These are phyloP conservation scores for Alcedo atthis DNA, from an alignment of 2,797 vertebrate species.

Conservation along the genomic window DNA sequence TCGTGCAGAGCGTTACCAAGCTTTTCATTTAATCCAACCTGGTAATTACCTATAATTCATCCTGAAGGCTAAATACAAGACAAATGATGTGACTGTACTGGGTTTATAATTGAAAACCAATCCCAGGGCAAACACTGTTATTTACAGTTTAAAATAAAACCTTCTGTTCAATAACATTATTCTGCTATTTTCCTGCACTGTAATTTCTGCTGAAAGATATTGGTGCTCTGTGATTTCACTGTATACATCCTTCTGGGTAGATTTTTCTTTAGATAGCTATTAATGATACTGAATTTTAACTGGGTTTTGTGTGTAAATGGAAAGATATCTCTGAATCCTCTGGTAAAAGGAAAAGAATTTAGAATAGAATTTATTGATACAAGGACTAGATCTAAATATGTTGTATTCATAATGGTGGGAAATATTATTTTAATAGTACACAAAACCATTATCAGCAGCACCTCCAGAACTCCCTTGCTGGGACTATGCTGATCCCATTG, in stretches of 20 bases:
- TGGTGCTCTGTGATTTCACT: not conserved
- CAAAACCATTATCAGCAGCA: accelerated
- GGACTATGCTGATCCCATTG: accelerated
- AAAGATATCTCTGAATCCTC: not conserved
- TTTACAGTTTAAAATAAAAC: conserved; percentile 38
- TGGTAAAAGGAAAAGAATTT: not conserved
- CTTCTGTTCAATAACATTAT: not conserved
- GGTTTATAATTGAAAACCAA: conserved; percentile 30
- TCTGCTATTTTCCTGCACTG: not conserved
- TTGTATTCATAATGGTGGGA: accelerated
- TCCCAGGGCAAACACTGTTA: conserved; percentile 25
- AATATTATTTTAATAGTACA: not conserved
- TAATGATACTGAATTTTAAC: not conserved
- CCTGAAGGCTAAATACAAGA: not conserved
- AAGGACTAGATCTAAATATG: not conserved
- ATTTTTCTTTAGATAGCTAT: not conserved
- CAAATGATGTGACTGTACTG: not conserved
- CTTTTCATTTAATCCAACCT: conserved; percentile 17
- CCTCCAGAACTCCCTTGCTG: not conserved
- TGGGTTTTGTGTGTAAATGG: not conserved
- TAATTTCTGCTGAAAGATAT: conserved; percentile 41
- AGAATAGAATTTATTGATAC: not conserved
- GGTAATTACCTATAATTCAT: conserved; percentile 1
- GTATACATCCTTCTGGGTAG: not conserved
- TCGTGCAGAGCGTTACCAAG: not conserved